Conservation (phyloP, 2,113 vertebrate species). For the Orycteropus afer region DNA sequence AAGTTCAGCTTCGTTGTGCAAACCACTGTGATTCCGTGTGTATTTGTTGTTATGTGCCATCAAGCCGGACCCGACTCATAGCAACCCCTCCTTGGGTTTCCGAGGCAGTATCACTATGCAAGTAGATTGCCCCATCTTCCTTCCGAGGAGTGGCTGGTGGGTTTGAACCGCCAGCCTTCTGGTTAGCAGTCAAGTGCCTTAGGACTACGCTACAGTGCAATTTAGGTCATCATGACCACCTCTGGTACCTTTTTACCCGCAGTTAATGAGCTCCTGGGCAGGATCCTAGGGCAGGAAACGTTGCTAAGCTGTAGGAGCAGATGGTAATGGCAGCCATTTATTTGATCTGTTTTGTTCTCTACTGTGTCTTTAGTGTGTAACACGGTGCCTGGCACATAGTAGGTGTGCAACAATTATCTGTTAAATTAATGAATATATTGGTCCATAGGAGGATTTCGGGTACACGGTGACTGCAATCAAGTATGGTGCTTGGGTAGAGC, state of each 20-base stretch:
- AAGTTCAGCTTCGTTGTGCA: not conserved
- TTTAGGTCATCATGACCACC: not conserved
- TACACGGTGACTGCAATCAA: not conserved
- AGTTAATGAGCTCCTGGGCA: not conserved
- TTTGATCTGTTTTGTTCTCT: not conserved
- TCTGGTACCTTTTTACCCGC: not conserved
- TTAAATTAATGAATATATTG: not conserved
- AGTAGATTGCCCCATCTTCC: too few relatives aligned
- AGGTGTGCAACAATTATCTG: not conserved
- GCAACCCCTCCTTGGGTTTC: too few relatives aligned
- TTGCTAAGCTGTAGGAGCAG: too few relatives aligned
- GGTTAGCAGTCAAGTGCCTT: too few relatives aligned
- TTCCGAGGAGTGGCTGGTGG: too few relatives aligned
- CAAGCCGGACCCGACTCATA: too few relatives aligned
- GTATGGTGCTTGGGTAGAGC: not conserved
- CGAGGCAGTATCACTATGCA: too few relatives aligned
- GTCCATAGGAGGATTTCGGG: not conserved
- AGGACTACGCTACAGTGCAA: not conserved
- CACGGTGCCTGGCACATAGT: not conserved
- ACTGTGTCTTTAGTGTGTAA: not conserved
- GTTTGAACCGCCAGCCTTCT: too few relatives aligned
- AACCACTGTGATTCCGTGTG: not conserved
- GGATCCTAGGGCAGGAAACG: not conserved
- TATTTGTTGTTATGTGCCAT: not conserved
- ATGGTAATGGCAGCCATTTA: not conserved